Conservation (phyloP, 2,797 vertebrate species). For the Gila robusta region DNA sequence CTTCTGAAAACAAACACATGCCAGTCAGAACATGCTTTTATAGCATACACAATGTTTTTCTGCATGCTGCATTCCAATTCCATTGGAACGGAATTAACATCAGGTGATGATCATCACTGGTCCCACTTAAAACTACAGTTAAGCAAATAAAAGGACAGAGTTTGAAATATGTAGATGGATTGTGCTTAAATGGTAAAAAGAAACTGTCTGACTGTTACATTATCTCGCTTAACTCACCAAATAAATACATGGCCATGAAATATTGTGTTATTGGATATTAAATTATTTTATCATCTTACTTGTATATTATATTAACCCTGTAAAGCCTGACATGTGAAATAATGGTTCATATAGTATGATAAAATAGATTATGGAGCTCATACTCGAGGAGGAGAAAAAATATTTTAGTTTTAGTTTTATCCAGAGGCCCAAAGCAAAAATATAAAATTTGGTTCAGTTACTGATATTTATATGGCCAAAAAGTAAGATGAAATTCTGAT, state of each 20-base stretch:
- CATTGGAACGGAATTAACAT: background rate
- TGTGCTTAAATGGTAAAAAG: background rate
- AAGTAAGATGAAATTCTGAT: background rate
- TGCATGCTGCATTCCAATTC: background rate
- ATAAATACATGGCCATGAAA: background rate
- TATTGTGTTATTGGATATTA: background rate
- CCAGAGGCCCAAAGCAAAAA: background rate
- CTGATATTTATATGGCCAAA: background rate
- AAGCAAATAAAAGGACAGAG: background rate
- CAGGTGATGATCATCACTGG: background rate
- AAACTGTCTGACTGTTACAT: background rate
- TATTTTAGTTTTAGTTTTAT: no score
- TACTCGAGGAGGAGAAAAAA: background rate
- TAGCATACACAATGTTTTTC: background rate
- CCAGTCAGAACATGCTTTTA: conserved; percentile 14
- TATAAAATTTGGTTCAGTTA: background rate
- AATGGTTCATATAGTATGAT: background rate
- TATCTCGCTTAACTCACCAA: background rate
- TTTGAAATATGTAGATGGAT: background rate
- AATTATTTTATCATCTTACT: background rate
- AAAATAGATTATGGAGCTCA: background rate
- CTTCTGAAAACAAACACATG: background rate
- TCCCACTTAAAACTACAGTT: background rate
- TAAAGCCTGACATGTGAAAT: background rate
- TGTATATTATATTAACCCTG: background rate